These are phyloP conservation scores for Echiichthys vipera DNA, from an alignment of 2,797 vertebrate genomes.

Conservation along the genomic window DNA sequence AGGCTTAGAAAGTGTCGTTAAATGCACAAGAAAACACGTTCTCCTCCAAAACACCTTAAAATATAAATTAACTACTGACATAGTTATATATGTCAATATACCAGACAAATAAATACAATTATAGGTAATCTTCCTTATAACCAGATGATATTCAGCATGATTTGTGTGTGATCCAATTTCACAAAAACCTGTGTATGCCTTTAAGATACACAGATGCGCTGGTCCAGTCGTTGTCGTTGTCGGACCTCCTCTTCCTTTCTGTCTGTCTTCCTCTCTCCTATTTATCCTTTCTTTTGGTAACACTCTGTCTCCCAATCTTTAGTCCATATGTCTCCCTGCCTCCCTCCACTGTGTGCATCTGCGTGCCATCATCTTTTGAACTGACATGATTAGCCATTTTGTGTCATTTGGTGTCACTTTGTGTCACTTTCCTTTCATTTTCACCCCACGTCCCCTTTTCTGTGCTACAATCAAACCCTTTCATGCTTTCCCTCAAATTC, in stretches of 20 bases:
- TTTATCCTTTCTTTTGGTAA: constrained; percentile 40
- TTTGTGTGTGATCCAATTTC: not conserved
- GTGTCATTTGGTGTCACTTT: constrained; percentile 67
- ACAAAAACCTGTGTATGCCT: constrained; percentile 43
- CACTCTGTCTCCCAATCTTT: constrained; percentile 57
- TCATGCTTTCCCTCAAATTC: constrained; percentile 77
- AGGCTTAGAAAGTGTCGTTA: not conserved
- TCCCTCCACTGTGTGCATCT: constrained; percentile 34
- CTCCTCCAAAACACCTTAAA: not conserved
- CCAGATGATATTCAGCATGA: not conserved
- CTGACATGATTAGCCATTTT: constrained; percentile 46
- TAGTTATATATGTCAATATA: not conserved
- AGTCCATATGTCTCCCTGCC: constrained; percentile 60
- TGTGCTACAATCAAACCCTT: constrained; percentile 76
- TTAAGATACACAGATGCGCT: constrained; percentile 53
- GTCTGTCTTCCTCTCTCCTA: constrained; percentile 32
- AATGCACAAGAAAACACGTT: not conserved
- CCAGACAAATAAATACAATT: not conserved
- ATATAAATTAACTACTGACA: not conserved
- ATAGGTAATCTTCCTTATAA: not conserved
- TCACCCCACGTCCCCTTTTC: constrained; percentile 65
- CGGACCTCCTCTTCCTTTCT: constrained; percentile 41
- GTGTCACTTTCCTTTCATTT: constrained; percentile 69
- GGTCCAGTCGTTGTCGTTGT: constrained; percentile 15
- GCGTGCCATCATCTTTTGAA: constrained; percentile 43